Base-by-base conservation (phyloP, 2,113 vertebrate genomes). In the Limnothrissa miodon region DNA sequence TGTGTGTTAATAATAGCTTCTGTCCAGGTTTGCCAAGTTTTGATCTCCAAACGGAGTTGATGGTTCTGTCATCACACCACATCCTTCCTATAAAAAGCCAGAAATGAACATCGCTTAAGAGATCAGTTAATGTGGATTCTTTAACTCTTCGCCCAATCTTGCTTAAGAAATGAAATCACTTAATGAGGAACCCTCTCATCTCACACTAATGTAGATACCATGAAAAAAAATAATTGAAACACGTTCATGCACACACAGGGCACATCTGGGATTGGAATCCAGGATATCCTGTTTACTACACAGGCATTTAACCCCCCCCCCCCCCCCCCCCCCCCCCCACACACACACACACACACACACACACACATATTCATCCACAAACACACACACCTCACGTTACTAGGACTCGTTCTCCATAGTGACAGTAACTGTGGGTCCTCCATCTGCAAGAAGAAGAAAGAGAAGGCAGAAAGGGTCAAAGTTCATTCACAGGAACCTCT, bases 381-480 rank as follows among this genome's bases (percentile, higher is more conserved):
- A 70, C 29, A 36, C 62, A 70, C 62, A 70, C 62, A 4, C 45
- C 78, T 91, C 88, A 92, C 94, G 95, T 95, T 94, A 95, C 92
- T 93, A 94, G 90, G 95, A 95, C 95, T 96, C 95, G 78, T 95
- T 97, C 94, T 97, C 96, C 94, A 98, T 87, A 88, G 94, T 93
- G 92, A 97, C 92, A 91, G 95, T 94, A 87, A 96, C 93, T 91
- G 96, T 94, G 87, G 96, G 96, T 92, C 95, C 96, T 90, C 93
- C 94, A 93, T 94, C 97, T 97, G 93, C 80, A 93, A 92, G 66
- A 9, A 23, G 90, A 74, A 81, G 39, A 81, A 17, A 25, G 10
- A 45, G 70, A 78, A 70, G 25, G 33, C 5, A 79, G 87, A 29
- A 82, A 13, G 46, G 51, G 44, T 29, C 85, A 39, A 80, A 62